Evolutionary conservation across 37 sponge, comb jelly and placozoan genomes (phyloP).

Genomic region (Beroe ovata): DNA sequence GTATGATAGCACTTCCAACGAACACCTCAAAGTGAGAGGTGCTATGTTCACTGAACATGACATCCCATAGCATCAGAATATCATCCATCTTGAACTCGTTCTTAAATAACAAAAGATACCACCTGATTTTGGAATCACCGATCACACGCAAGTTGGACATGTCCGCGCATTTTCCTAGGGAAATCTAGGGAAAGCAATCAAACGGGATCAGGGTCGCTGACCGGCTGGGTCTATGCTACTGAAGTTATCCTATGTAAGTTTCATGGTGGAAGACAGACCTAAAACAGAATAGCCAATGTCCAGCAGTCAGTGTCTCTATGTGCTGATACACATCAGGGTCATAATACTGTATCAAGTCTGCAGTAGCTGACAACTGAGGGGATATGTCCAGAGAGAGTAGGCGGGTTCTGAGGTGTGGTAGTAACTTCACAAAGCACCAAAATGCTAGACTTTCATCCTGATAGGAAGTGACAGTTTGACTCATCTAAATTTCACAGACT

Average conservation of each 20-base stretch:
- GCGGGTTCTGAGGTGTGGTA: conserved; percentile 1
- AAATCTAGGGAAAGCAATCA: too few relatives aligned
- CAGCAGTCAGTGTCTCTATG: conserved; percentile 27
- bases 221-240: too few relatives aligned
- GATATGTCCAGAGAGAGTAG: conserved; percentile 49
- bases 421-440: conserved; percentile 63
- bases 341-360: conserved; percentile 33
- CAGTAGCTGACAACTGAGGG: conserved; percentile 45
- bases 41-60: conserved; percentile 41
- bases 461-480: too few relatives aligned
- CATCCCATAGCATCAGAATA: conserved; percentile 38
- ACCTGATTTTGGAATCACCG: too few relatives aligned
- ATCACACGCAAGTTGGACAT: too few relatives aligned
- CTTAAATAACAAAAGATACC: conserved; percentile 54
- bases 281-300: conserved; percentile 65
- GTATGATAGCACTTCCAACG: conserved; percentile 20
- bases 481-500: background rate
- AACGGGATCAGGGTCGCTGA: too few relatives aligned
- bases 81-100: conserved; percentile 54
- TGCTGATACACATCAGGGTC: conserved; percentile 16
- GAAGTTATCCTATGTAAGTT: too few relatives aligned
- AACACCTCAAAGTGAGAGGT: conserved; percentile 54
- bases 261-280: background rate
- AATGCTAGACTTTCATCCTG: conserved; percentile 50
- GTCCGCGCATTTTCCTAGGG: too few relatives aligned